Evolutionary conservation across 2,888 invertebrate species (phyloP).

Genomic region (Nesidiocoris tenuis): DNA sequence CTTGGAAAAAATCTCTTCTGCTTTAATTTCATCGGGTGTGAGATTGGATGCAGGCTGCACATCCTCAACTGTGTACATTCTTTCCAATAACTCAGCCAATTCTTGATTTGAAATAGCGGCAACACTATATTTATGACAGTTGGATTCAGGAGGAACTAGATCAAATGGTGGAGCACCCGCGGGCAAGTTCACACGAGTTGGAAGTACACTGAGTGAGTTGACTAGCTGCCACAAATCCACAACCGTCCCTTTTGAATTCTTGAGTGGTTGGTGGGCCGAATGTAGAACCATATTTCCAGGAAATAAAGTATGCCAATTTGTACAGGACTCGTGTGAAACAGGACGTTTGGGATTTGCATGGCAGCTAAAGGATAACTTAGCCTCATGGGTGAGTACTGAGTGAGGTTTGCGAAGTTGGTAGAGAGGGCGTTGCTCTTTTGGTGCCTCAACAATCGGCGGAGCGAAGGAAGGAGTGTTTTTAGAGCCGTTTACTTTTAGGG

Average conservation of each 20-base stretch:
- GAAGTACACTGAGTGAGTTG: neutral
- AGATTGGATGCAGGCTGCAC: neutral
- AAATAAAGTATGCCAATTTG: neutral
- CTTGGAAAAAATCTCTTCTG: conserved; percentile 2
- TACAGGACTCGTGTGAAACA: too few relatives aligned
- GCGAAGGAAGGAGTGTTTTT: too few relatives aligned
- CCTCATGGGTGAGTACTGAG: neutral
- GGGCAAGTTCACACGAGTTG: too few relatives aligned
- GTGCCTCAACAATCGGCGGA: neutral
- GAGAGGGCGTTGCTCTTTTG: neutral
- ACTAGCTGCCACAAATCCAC: neutral
- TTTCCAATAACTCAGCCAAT: too few relatives aligned
- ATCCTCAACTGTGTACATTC: neutral
- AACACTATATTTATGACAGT: too few relatives aligned
- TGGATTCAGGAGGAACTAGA: too few relatives aligned
- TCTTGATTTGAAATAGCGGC: too few relatives aligned
- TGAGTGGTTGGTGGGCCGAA: neutral
- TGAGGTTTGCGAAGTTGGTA: neutral
- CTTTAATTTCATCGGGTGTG: neutral
- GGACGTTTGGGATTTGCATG: neutral
- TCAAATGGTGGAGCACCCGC: too few relatives aligned
- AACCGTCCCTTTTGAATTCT: neutral
- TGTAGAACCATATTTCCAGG: neutral
- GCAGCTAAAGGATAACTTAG: neutral
- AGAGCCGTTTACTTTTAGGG: too few relatives aligned